Evolutionary conservation across 2,113 vertebrate genomes (phyloP).

Genomic region (Argyrosomus japonicus): DNA sequence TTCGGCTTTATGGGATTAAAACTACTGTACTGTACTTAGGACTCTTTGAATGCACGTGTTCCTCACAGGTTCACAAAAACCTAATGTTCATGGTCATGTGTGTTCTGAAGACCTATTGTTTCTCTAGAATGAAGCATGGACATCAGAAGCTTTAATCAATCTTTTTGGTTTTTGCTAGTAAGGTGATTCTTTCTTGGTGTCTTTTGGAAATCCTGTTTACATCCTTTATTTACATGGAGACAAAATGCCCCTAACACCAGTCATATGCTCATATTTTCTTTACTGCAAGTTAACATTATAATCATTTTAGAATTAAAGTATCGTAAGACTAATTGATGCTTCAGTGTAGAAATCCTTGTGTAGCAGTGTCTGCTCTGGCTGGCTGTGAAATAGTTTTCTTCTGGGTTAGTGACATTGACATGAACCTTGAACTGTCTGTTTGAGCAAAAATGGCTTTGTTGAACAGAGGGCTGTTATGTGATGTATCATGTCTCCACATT

Average conservation of each 20-base stretch:
- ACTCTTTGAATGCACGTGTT: constrained; percentile 4
- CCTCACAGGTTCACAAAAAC: constrained; percentile 24
- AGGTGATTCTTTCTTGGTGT: background rate
- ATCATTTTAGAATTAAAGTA: background rate
- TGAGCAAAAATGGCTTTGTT: background rate
- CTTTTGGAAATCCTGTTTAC: background rate
- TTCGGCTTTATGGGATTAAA: background rate
- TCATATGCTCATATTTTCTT: background rate
- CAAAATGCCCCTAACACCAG: background rate
- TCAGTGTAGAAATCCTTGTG: background rate
- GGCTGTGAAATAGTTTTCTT: background rate
- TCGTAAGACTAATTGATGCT: background rate
- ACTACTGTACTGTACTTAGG: background rate
- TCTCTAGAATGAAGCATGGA: background rate
- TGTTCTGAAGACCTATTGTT: background rate
- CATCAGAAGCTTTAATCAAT: background rate
- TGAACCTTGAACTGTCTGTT: background rate
- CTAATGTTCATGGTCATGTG: background rate
- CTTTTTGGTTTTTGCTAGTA: background rate
- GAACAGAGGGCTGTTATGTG: background rate
- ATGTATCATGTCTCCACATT: background rate
- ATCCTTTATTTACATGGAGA: background rate
- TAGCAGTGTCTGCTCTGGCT: background rate
- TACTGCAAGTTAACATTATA: background rate
- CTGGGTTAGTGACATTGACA: background rate